phyloP scores from a whole-genome alignment of 2,888 invertebrate species.

The Fissipunctia ypsillon region DNA sequence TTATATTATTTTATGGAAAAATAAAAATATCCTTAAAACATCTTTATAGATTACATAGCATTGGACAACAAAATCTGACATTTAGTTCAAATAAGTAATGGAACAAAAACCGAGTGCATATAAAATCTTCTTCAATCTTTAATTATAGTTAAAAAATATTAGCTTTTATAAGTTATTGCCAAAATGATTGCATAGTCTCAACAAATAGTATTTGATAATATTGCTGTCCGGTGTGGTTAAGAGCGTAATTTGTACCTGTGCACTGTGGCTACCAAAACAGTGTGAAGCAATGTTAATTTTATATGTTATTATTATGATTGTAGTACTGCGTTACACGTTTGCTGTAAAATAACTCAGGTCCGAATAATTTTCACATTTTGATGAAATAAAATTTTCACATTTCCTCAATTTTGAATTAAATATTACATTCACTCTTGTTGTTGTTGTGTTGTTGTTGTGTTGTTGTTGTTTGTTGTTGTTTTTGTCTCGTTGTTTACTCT shows the following conservation, averaged over 20 bases:
- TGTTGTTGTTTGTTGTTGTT: too few relatives aligned
- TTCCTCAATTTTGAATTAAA: constrained; percentile 6
- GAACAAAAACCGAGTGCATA: background rate
- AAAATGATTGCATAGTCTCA: constrained; percentile 3
- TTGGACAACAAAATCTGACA: constrained; percentile 16
- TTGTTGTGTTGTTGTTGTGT: too few relatives aligned
- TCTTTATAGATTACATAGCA: constrained; percentile 20
- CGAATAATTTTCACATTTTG: constrained; percentile 9
- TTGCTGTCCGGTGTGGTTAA: constrained; percentile 25
- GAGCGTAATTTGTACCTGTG: background rate
- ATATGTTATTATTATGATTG: constrained; percentile 9
- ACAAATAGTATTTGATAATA: background rate
- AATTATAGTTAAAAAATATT: background rate
- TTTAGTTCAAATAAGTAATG: constrained; percentile 5
- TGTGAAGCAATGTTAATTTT: constrained; percentile 1
- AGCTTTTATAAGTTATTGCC: background rate
- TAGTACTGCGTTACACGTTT: constrained; percentile 1
- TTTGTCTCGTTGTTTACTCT: too few relatives aligned
- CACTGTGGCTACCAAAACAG: constrained; percentile 10
- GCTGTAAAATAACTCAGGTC: background rate
- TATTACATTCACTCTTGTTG: constrained; percentile 17
- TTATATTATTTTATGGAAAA: constrained; percentile 12
- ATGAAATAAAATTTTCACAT: background rate
- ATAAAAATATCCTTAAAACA: constrained; percentile 13
- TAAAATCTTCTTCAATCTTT: background rate